Evolutionary conservation across 1,140 invertebrate species (phyloP).

Genomic region (Bicyclus anynana): DNA sequence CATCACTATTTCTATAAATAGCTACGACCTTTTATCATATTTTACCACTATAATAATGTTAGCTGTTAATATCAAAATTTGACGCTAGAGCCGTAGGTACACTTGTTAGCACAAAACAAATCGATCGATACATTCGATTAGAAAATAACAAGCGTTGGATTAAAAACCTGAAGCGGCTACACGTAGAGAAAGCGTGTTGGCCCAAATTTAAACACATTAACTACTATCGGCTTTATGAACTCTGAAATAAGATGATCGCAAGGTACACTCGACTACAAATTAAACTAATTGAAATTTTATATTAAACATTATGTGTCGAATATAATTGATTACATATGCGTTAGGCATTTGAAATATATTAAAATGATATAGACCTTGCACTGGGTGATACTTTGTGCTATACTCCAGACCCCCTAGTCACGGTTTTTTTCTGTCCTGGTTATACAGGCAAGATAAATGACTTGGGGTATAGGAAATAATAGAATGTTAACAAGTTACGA

Average conservation of each 20-base stretch:
- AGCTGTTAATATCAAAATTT: background rate
- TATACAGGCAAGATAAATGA: too few species aligned
- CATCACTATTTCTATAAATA: too few species aligned
- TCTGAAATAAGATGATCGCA: background rate
- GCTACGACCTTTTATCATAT: too few species aligned
- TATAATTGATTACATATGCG: too few species aligned
- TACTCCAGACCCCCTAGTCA: too few species aligned
- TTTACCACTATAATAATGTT: too few species aligned
- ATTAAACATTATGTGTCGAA: background rate
- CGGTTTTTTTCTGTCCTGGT: too few species aligned
- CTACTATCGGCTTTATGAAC: slow-evolving; percentile 1
- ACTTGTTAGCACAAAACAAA: background rate
- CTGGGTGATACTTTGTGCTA: too few species aligned
- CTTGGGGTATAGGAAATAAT: too few species aligned
- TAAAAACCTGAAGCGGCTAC: slow-evolving; percentile 10
- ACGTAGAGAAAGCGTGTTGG: background rate
- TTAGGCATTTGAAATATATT: too few species aligned
- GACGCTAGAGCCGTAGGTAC: background rate
- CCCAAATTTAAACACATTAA: background rate
- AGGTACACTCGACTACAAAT: background rate
- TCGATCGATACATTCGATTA: slow-evolving; percentile 15
- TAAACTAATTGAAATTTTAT: background rate
- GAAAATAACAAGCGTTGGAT: slow-evolving; percentile 7
- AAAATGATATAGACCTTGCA: too few species aligned
- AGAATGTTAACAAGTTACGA: too few species aligned